Evolutionary conservation across 2,888 invertebrate genomes (phyloP), one percentile per base, ranked within the genome.

Genomic region (Gonocerus acuteangulatus): DNA sequence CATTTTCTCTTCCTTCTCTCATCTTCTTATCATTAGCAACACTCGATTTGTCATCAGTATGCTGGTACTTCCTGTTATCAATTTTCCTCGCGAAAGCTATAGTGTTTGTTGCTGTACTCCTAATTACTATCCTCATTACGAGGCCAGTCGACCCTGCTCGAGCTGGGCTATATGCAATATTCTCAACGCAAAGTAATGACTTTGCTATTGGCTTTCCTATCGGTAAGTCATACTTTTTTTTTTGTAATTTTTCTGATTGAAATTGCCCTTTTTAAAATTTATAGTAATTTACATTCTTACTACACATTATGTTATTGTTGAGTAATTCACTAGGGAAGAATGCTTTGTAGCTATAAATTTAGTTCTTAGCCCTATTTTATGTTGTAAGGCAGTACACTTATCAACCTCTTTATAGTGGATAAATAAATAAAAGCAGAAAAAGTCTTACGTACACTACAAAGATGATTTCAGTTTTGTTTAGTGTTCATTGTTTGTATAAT

Each of bases 191-290:
- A 73, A 95, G 94, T 73, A 96, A 96, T 79, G 96, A 96, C 75
- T 95, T 96, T 77, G 95, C 96, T 18, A 83, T 96, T 69, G 95
- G 95, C 65, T 94, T 87, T 76, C 95, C 96, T 4, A 93, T 95
- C 69, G 86, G 94, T 91, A 79, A 83, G 79, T 76, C 34, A 60
- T 47, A 27, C 51, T 3, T 49, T 15, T 9, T 47, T 56, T 63
- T 64, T 63, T 62, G 62, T 48, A 48, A 34, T 75, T 77, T 62
- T 19, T 11, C 11, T 11, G 9, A n/a, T 11, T 11, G 36, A n/a
- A 42, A 15, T 42, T n/a, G 44, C 15, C 13, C 44, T 11, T 34
- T 34, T 11, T 11, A n/a, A 7, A 34, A 7, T 11, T 11, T 11
- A 34, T 34, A 34, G n/a, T 34, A 11, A 44, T 44, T 44, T n/a